These are phyloP conservation scores for Sebastes ruberrimus DNA, from an alignment of 2,797 vertebrate genomes.

Conservation along the genomic window DNA sequence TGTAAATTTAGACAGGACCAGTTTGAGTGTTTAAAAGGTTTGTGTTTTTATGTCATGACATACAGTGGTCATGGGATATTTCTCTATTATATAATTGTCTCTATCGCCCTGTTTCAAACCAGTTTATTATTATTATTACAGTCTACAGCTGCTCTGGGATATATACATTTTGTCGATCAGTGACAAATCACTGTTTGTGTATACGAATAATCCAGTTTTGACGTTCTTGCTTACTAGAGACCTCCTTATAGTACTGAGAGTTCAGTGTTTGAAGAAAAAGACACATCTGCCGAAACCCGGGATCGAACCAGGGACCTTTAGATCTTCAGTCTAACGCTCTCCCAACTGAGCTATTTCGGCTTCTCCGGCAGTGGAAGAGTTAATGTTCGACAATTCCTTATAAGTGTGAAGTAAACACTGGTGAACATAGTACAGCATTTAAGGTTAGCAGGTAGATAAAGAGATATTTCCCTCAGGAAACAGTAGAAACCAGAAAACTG, in stretches of 20 bases:
- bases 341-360: conserved; percentile 68
- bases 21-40: too few species aligned
- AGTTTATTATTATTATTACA: background rate
- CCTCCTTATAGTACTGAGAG: fast-evolving
- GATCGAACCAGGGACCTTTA: conserved; percentile 68
- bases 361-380: too few species aligned
- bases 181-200: background rate
- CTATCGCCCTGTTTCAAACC: background rate
- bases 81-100: background rate
- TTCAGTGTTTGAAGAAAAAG: background rate
- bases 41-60: too few species aligned
- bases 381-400: fast-evolving
- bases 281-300: conserved; percentile 54
- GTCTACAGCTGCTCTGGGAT: background rate
- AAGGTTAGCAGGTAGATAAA: background rate
- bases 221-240: background rate
- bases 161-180: fast-evolving
- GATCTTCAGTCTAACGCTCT: conserved; percentile 77
- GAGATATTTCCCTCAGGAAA: background rate
- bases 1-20: too few species aligned
- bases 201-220: background rate
- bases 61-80: too few species aligned
- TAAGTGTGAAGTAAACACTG: fast-evolving
- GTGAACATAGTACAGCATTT: background rate
- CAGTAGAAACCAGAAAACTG: background rate